These are phyloP conservation scores for Eretmochelys imbricata DNA, from an alignment of 2,113 vertebrate species.

Conservation along the genomic window DNA sequence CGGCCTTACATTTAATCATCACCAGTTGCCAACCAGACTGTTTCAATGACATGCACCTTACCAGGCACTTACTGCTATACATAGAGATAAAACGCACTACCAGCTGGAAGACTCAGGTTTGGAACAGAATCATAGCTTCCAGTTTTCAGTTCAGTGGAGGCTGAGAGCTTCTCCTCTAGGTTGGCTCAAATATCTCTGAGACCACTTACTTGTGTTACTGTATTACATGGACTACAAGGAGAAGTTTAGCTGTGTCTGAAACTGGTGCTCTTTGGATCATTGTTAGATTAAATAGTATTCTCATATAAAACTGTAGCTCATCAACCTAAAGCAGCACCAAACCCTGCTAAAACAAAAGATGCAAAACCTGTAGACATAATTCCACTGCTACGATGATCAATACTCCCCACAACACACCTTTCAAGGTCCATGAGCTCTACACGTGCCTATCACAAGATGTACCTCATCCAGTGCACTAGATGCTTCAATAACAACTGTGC, in stretches of 20 bases:
- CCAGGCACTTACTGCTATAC: background rate
- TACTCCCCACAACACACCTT: background rate
- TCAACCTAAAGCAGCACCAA: background rate
- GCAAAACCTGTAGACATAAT: background rate
- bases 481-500: background rate
- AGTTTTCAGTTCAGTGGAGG: background rate
- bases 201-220: background rate
- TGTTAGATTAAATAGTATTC: constrained; percentile 10
- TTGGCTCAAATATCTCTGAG: background rate
- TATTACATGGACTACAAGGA: background rate
- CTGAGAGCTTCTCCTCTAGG: background rate
- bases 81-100: constrained; percentile 33
- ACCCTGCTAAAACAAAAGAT: background rate
- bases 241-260: background rate
- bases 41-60: background rate
- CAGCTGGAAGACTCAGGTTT: background rate
- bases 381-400: background rate
- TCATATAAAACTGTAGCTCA: background rate
- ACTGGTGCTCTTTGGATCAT: constrained; percentile 29
- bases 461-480: background rate
- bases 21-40: background rate
- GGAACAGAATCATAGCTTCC: background rate
- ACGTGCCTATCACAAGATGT: background rate
- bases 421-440: background rate
- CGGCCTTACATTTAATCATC: background rate